Evolutionary conservation across 2,113 vertebrate genomes (phyloP).

Genomic region (Hyperopisus bebe): DNA sequence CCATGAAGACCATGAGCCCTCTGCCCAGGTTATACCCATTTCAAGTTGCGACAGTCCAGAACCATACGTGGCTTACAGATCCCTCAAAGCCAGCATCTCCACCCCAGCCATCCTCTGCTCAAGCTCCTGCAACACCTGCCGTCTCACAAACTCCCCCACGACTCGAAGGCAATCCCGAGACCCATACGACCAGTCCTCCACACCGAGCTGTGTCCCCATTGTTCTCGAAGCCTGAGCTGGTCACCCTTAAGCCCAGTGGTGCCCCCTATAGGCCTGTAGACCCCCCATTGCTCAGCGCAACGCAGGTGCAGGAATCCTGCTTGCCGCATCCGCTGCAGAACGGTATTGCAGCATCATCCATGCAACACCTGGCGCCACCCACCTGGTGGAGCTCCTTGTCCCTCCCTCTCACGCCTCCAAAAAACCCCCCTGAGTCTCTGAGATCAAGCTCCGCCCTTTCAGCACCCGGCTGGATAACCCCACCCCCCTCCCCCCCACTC

Average conservation of each 20-base stretch:
- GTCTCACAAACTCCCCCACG: not conserved
- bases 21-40: not conserved
- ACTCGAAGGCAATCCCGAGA: not conserved
- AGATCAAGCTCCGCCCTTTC: conserved; percentile 31
- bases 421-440: conserved; percentile 38
- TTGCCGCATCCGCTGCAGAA: conserved; percentile 15
- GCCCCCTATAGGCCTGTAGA: not conserved
- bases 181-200: conserved; percentile 24
- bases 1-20: not conserved
- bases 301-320: conserved; percentile 4
- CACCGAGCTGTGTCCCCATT: conserved; percentile 28
- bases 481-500: conserved; percentile 51
- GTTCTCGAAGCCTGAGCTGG: conserved; percentile 19
- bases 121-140: not conserved
- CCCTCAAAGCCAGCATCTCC: not conserved
- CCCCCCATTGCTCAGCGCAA: conserved; percentile 12
- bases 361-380: conserved; percentile 27
- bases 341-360: not conserved
- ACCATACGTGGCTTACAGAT: not conserved
- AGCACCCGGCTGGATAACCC: conserved; percentile 31
- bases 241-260: conserved; percentile 26
- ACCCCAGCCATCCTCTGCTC: not conserved
- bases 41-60: not conserved
- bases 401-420: conserved; percentile 40
- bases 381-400: conserved; percentile 43